A percentile compares a stretch with the other conserved stretches of the same genome.
These are phyloP conservation scores for Poeciliopsis paucimaculata DNA, from an alignment of 2,797 vertebrate species.

Conservation along the genomic window DNA sequence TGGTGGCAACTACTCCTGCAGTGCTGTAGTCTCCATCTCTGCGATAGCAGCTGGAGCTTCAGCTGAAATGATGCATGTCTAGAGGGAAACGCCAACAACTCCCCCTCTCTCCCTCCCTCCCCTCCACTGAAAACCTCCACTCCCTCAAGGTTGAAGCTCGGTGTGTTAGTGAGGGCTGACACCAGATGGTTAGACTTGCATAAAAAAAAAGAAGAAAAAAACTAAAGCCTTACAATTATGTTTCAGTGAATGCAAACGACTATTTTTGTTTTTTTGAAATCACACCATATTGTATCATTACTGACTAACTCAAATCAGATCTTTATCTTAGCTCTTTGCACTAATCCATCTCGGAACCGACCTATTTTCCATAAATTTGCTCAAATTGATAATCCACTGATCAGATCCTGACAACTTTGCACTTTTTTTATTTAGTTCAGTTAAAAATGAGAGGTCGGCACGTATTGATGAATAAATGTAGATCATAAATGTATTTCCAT, in stretches of 20 bases:
- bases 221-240: neutral
- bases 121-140: slow-evolving; percentile 28
- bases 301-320: neutral
- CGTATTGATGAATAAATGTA: neutral
- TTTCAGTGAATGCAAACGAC: neutral
- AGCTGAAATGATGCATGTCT: slow-evolving; percentile 64
- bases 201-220: neutral
- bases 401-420: neutral
- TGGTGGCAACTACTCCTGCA: slow-evolving; percentile 66
- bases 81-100: slow-evolving; percentile 52
- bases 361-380: neutral
- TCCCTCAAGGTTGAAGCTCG: slow-evolving; percentile 2
- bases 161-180: neutral
- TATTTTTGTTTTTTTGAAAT: neutral
- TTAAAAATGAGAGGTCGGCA: neutral
- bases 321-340: neutral
- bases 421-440: neutral
- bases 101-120: slow-evolving; percentile 32
- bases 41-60: slow-evolving; percentile 59
- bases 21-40: slow-evolving; percentile 68
- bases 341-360: neutral
- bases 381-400: neutral
- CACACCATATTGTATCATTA: neutral
- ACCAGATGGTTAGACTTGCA: neutral
- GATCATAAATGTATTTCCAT: neutral